phyloP scores from a whole-genome alignment of 2,797 vertebrate genomes.

The Poeciliopsis turneri region DNA sequence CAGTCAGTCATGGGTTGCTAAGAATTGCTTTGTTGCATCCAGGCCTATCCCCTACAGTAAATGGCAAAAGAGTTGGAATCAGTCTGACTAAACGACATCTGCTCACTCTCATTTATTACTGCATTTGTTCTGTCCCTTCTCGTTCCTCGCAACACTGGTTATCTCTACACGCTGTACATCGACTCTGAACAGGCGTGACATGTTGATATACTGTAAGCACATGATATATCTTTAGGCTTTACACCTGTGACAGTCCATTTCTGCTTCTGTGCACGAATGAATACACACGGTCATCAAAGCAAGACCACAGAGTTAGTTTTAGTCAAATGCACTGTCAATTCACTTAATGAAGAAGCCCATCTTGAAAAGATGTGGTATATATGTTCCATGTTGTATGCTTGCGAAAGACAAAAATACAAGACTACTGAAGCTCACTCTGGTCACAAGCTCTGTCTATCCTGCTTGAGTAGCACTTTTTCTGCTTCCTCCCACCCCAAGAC shows the following conservation, averaged over 20 bases:
- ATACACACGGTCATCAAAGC: conserved; percentile 32
- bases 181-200: conserved; percentile 56
- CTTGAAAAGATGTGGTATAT: conserved; percentile 23
- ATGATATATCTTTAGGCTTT: conserved; percentile 59
- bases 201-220: conserved; percentile 54
- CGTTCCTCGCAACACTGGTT: conserved; percentile 49
- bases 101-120: conserved; percentile 57
- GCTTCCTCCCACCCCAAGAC: conserved; percentile 49
- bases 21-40: conserved; percentile 34
- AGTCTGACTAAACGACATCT: conserved; percentile 66
- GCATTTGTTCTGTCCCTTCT: conserved; percentile 66
- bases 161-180: conserved; percentile 47
- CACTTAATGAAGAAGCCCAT: conserved; percentile 38
- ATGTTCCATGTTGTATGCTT: conserved; percentile 14
- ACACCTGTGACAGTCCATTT: conserved; percentile 32
- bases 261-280: conserved; percentile 22
- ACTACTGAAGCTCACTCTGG: background rate
- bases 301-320: conserved; percentile 55
- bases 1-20: conserved; percentile 38
- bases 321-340: conserved; percentile 37
- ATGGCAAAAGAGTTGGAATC: conserved; percentile 58
- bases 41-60: conserved; percentile 58
- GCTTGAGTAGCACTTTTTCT: conserved; percentile 23
- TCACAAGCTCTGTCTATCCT: conserved; percentile 7
- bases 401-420: conserved; percentile 24